Base-by-base conservation (phyloP, 2,888 invertebrate genomes). In the Barypeithes pellucidus region DNA sequence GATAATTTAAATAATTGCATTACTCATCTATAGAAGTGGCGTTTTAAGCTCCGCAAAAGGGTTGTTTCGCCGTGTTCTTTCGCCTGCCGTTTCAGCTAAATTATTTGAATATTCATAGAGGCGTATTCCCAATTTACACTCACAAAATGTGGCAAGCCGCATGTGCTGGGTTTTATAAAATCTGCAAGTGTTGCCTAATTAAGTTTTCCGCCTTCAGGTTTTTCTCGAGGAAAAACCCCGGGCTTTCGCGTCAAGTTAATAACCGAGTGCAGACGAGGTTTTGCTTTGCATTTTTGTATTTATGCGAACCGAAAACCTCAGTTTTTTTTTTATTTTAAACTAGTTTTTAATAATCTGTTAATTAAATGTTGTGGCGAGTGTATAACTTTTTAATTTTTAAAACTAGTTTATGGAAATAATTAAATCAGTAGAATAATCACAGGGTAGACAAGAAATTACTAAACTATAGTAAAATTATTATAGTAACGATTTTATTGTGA, bases 101-200 rank as follows among this genome's bases (percentile, higher is more conserved):
- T 72, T 66, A 73, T 78, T 79, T 81, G 80, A 80, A 81, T 81
- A 81, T 81, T 81, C 80, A 80, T 80, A 76, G 75, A 78, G 76
- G 69, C 73, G 77, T 74, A 73, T 78, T 77, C 76, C 77, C 77
- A 78, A 79, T 79, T 79, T 78, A 77, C 77, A 75, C 76, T 69
- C 41, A 68, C 68, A 72, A 74, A 78, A 77, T 77, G 78, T 78
- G 77, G 75, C 76, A 36, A 59, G 72, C 77, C 78, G 78, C 77
- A 78, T 78, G 74, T 77, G 77, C 72, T 72, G 77, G 75, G 77
- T 78, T 77, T 76, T 74, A 75, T 76, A 75, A 70, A 70, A 70
- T 63, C 62, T 47, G 70, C 57, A 72, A 69, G 47, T 66, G 71
- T 75, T 73, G 69, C 61, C 60, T 67, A 72, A 67, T 72, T 67